Base-by-base conservation (phyloP, 2,888 invertebrate genomes). In the Melolontha melolontha region DNA sequence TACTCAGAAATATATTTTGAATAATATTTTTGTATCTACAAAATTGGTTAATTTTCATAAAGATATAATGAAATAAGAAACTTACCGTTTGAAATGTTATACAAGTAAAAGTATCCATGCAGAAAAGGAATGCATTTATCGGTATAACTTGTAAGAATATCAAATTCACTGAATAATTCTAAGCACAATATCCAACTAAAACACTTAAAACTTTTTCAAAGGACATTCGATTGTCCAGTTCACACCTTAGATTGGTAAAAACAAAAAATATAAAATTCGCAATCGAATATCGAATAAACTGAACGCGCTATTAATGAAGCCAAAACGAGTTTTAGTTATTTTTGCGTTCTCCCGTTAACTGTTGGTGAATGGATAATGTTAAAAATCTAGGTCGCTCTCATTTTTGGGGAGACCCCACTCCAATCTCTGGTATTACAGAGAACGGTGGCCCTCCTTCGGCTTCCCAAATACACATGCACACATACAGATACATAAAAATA, bases 301-400 rank as follows among this genome's bases (percentile, higher is more conserved):
- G 59, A 59, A 44, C 29, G 44, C 59, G 44, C 59, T 59, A 59
- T 59, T 44, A 59, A 59, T 44, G 71, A 70, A 70, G 71, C 71
- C 70, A 69, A 73, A 73, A 73, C 73, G 71, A 70, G 72, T 74
- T 73, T 72, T 74, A 70, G 67, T 70, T 69, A 73, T 72, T 73
- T 73, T 73, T 71, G 73, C 74, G 73, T 72, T 74, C 73, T 74
- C 74, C 72, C 74, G 72, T 72, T 73, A 73, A 68, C 63, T 67
- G 27, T 17, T 54, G 70, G 74, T 73, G 74, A 74, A 74, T 72
- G 74, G 74, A 72, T 64, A 69, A 71, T 74, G 70, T 70, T 69
- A 71, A 72, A 73, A 73, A 74, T 74, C 68, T 74, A 74, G 74
- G 74, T 71, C 74, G 70, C 67, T 73, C 71, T 70, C 70, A 66